A percentile compares a stretch with the other conserved stretches of the same genome.
Conservation (phyloP, 37 sponge, comb jelly and placozoan species). For the Beroe ovata region DNA sequence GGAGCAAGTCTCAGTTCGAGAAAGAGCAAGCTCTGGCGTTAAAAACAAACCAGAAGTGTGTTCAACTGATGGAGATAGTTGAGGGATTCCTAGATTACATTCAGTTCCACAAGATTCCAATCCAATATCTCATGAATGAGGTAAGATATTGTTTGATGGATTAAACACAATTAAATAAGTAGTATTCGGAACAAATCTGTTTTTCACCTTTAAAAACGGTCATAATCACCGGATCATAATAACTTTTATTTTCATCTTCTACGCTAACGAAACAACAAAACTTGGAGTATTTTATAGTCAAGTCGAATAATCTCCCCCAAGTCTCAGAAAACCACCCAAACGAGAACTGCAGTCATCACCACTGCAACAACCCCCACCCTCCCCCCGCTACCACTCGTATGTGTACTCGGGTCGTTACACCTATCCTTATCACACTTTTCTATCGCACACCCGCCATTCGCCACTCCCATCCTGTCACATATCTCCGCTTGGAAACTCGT, state of each 20-base stretch:
- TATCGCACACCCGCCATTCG: neutral
- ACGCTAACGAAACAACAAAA: too few relatives aligned
- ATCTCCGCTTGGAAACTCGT: neutral
- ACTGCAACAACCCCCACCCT: neutral
- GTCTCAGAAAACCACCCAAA: too few relatives aligned
- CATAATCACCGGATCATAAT: too few relatives aligned
- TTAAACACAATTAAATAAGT: too few relatives aligned
- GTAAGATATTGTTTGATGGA: constrained; percentile 72
- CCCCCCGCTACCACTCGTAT: neutral
- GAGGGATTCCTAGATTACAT: constrained; percentile 85
- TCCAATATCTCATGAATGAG: constrained; percentile 80
- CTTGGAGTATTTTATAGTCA: too few relatives aligned
- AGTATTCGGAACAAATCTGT: too few relatives aligned
- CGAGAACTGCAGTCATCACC: too few relatives aligned
- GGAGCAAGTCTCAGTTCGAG: constrained; percentile 71
- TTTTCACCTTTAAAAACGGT: too few relatives aligned
- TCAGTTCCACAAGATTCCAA: constrained; percentile 81
- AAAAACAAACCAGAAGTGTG: neutral
- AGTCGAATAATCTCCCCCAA: too few relatives aligned
- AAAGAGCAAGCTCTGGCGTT: constrained; percentile 8
- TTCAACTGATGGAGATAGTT: constrained; percentile 68
- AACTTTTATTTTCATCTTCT: too few relatives aligned
- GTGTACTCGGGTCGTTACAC: neutral
- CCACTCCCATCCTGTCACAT: neutral
- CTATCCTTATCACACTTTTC: neutral